Percentiles rank a stretch among this genome's conserved stretches.
Evolutionary conservation across 1,140 invertebrate species (phyloP).

Genomic region (Drosophila gunungcola): DNA sequence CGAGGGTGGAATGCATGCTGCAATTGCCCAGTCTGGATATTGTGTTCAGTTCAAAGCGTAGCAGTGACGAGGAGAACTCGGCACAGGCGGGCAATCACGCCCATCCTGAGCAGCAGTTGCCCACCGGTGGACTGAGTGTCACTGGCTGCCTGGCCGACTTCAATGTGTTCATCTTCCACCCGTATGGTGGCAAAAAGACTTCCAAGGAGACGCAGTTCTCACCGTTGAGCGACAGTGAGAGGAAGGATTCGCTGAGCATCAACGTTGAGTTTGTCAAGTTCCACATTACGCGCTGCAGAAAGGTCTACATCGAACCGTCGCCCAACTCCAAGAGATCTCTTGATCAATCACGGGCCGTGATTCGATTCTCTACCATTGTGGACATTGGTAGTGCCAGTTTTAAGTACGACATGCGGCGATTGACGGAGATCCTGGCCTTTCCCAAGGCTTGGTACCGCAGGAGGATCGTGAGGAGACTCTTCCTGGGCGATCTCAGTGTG

Average conservation of each 20-base stretch:
- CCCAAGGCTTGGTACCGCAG: conserved; percentile 99
- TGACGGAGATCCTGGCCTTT: conserved; percentile 98
- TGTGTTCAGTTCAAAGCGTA: conserved; percentile 95
- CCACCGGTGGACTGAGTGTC: conserved; percentile 88
- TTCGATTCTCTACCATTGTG: conserved; percentile 96
- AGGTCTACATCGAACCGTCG: conserved; percentile 90
- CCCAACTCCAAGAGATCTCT: conserved; percentile 84
- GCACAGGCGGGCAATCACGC: conserved; percentile 8
- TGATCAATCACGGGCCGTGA: conserved; percentile 90
- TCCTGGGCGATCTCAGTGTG: conserved; percentile 94
- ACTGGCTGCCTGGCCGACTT: conserved; percentile 98
- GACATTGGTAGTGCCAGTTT: conserved; percentile 99
- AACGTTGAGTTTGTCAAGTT: conserved; percentile 99
- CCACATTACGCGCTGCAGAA: conserved; percentile 94
- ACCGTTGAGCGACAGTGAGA: conserved; percentile 93
- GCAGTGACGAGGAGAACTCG: conserved; percentile 87
- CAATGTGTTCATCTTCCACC: conserved; percentile 98
- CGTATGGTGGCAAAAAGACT: conserved; percentile 96
- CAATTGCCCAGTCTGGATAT: conserved; percentile 97
- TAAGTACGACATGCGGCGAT: conserved; percentile 99
- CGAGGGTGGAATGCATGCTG: conserved; percentile 97
- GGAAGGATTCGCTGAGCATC: conserved; percentile 97
- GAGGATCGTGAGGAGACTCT: conserved; percentile 95
- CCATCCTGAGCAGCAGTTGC: conserved; percentile 74
- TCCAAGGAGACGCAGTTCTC: conserved; percentile 94